Base-by-base conservation (phyloP, 2,888 invertebrate species). In the Bombylius major region DNA sequence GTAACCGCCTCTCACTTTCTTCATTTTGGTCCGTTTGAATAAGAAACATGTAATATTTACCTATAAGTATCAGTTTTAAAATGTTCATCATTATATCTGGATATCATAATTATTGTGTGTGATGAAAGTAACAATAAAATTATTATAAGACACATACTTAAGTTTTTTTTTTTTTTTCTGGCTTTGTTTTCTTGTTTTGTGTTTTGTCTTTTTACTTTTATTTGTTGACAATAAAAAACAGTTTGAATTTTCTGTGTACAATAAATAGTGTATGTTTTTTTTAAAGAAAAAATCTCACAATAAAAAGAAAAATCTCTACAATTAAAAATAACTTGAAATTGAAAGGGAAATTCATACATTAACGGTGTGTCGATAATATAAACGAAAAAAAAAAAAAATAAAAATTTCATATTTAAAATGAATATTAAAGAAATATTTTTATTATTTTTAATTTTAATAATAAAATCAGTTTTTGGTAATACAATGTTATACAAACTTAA, bases 401-500 rank as follows among this genome's bases (percentile, higher is more conserved):
- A n/a, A 9, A 7, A 39, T 39, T 39, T 39, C 11, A 3, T 39
- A 39, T 9, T 9, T 2, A 39, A 39, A 8, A 45, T 14, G n/a
- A 5, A 14, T 45, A 7, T 7, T 5, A 14, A 5, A n/a, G n/a
- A 14, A 45, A 14, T 14, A 12, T 7, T 45, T 5, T 4, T 14
- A 14, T n/a, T 56, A n/a, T 14, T 55, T 50, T 50, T 46, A 54
- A 54, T 59, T 11, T 50, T 58, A 39, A 55, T 61, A 36, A 55
- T 63, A 23, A 44, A 61, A 23, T 46, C 63, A n/a, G 51, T 57
- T 47, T 54, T 60, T 33, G 64, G 66, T 6, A 57, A 65, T 33
- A 72, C 78, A 34, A 78, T 77, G 65, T 65, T 77, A 60, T 78
- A 78, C 62, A 77, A 77, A 61, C 73, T 72, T 59, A 78, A 77